Percentiles rank a stretch among this genome's conserved stretches.
Evolutionary conservation across 2,888 invertebrate species (phyloP).

Genomic region (Cheilosia vulpina): DNA sequence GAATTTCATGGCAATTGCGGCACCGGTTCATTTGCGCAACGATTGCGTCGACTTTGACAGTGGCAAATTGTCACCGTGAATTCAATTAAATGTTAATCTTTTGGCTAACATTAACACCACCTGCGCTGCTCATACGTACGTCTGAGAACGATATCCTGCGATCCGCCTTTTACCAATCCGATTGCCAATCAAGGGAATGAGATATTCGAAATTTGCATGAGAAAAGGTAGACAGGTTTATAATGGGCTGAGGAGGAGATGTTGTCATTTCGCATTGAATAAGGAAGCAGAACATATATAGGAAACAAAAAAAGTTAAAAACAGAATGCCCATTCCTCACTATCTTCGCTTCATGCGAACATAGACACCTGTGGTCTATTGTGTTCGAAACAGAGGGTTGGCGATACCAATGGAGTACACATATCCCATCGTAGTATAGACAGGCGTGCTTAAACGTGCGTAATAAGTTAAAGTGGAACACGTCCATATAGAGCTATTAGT

Average conservation of each 20-base stretch:
- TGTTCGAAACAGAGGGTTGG: slow-evolving; percentile 2
- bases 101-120: slow-evolving; percentile 27
- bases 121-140: not conserved
- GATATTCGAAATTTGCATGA: slow-evolving; percentile 49
- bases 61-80: slow-evolving; percentile 37
- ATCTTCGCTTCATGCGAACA: slow-evolving; percentile 26
- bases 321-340: slow-evolving; percentile 9
- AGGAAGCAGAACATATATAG: not conserved
- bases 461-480: slow-evolving; percentile 41
- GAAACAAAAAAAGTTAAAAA: not conserved
- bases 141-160: not conserved
- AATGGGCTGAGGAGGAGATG: not conserved
- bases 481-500: slow-evolving; percentile 46
- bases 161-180: slow-evolving; percentile 34
- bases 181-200: slow-evolving; percentile 45
- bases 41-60: slow-evolving; percentile 27
- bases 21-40: slow-evolving; percentile 29
- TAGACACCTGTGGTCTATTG: slow-evolving; percentile 58
- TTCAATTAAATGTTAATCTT: slow-evolving; percentile 68
- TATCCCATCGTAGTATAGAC: not conserved
- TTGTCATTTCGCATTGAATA: slow-evolving; percentile 3
- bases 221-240: slow-evolving; percentile 7
- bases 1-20: slow-evolving; percentile 50
- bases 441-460: slow-evolving; percentile 18
- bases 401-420: not conserved